Evolutionary conservation across 2,888 invertebrate species (phyloP).

Genomic region (Periphyllus acericola): DNA sequence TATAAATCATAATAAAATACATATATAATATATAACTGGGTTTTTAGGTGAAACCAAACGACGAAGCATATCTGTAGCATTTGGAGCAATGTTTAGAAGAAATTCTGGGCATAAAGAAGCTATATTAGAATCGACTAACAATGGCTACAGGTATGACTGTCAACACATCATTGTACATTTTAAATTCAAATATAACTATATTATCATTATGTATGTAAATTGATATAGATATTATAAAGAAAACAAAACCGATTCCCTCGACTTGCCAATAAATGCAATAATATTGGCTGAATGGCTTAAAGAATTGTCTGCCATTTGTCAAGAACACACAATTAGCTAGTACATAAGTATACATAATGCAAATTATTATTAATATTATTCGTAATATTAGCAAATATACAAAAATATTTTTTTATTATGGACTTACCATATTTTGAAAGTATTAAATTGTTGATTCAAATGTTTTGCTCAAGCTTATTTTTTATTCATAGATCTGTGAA

Average conservation of each 20-base stretch:
- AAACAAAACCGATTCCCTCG: conserved; percentile 65
- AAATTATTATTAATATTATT: conserved; percentile 21
- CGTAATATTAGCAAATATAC: conserved; percentile 1
- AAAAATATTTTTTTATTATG: conserved; percentile 38
- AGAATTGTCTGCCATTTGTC: conserved; percentile 91
- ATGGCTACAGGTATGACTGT: conserved; percentile 49
- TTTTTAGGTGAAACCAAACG: conserved; percentile 71
- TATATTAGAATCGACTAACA: conserved; percentile 60
- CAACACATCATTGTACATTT: not conserved
- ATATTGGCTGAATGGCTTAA: conserved; percentile 95
- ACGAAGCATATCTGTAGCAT: conserved; percentile 78
- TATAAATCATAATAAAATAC: not conserved
- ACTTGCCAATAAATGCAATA: conserved; percentile 83
- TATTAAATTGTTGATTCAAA: conserved; percentile 25
- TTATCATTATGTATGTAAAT: conserved; percentile 1
- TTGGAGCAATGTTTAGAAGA: conserved; percentile 80
- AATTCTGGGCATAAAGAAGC: conserved; percentile 66
- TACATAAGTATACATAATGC: not conserved
- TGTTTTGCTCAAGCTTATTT: conserved; percentile 55
- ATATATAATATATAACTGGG: not conserved
- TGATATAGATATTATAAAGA: conserved; percentile 66
- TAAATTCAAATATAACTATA: not conserved
- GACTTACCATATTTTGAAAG: conserved; percentile 25
- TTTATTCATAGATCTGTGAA: conserved; percentile 44
- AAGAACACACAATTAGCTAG: conserved; percentile 81